Evolutionary conservation across 2,888 invertebrate genomes (phyloP), one percentile per base, ranked within the genome.

Genomic region (Oscheius sp.): DNA sequence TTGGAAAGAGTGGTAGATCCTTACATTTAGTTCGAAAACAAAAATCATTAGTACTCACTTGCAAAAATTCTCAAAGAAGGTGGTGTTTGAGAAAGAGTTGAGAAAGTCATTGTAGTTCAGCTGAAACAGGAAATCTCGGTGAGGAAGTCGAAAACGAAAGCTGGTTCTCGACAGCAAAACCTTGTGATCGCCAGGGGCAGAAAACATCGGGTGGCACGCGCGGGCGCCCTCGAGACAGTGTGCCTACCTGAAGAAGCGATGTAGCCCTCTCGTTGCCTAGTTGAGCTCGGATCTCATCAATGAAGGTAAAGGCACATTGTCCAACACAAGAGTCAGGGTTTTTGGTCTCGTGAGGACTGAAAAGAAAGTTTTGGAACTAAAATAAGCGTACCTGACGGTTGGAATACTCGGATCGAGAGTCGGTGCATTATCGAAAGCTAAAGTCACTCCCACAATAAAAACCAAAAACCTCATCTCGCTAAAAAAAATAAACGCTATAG

Each of bases 31-130:
- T 21, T 21, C 21, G 21, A 21, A 21, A 42, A 42, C 42, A 42
- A 42, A 42, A 42, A 42, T 7, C 0, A 7, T 42, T 5, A 21
- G 21, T 3, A 75, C 82, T 76, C 32, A 86, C 86, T 73, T 76
- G 84, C 86, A 88, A 73, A 88, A 88, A 48, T 78, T 82, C 63
- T 87, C 87, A 70, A 87, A 87, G 76, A 87, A 87, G 7, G 85
- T 83, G 11, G 80, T 82, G 66, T 87, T 87, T 2, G 85, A 84
- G 75, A 87, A 87, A 2, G 87, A 84, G 33, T 75, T 81, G 21
- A 87, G 80, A 65, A 88, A 86, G 57, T 87, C 87, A 75, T 87
- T 86, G 79, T 85, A 87, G 74, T 87, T 86, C 21, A 87, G 76
- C 74, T 87, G 84, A 60, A 86, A 76, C 21, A 80, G 74, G 80